A percentile compares a stretch with the other conserved stretches of the same genome.
phyloP scores from a whole-genome alignment of 2,113 vertebrate genomes.

The Meleagris gallopavo region DNA sequence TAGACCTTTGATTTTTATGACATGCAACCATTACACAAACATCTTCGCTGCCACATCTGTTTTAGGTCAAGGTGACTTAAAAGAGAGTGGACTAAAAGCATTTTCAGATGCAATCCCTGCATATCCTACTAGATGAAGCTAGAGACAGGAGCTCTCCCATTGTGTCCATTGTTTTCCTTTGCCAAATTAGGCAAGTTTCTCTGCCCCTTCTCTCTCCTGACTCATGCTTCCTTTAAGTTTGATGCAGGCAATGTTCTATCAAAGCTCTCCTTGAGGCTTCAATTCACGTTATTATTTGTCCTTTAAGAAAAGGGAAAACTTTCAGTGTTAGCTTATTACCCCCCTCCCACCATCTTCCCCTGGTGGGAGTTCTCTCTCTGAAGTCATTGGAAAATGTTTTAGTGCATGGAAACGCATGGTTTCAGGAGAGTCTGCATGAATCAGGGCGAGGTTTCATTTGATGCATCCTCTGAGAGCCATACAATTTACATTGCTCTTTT shows the following conservation, averaged over 20 bases:
- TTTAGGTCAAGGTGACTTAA: background rate
- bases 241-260: background rate
- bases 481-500: background rate
- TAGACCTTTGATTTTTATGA: background rate
- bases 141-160: background rate
- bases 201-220: background rate
- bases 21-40: background rate
- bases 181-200: background rate
- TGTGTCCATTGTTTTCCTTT: background rate
- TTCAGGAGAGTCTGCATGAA: background rate
- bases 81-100: background rate
- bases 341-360: background rate
- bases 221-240: background rate
- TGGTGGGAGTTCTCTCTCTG: background rate
- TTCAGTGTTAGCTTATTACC: background rate
- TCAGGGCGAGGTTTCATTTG: background rate
- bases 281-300: background rate
- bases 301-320: background rate
- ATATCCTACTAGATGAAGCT: background rate
- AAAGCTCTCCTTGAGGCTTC: background rate
- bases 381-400: background rate
- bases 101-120: constrained; percentile 25
- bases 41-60: background rate
- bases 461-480: background rate
- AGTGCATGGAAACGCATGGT: background rate